phyloP scores from a whole-genome alignment of 1,140 invertebrate genomes.

The Triops longicaudatus region DNA sequence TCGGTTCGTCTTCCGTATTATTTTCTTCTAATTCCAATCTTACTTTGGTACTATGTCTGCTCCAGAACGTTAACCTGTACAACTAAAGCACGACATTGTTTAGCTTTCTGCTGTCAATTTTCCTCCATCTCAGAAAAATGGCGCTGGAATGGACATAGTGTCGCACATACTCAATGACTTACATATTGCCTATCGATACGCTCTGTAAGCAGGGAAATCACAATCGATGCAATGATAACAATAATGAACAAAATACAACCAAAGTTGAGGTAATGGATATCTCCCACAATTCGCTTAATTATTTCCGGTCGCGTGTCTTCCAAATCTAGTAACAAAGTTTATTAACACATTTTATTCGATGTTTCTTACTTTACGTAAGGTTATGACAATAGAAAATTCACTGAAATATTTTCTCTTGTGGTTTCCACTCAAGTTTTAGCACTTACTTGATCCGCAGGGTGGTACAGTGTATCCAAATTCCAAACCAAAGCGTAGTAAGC shows the following conservation, averaged over 20 bases:
- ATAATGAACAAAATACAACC: conserved; percentile 41
- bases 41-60: not conserved
- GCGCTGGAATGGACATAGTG: too few relatives aligned
- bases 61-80: not conserved
- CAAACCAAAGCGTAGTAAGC: conserved; percentile 40
- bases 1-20: not conserved
- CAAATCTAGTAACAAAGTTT: not conserved
- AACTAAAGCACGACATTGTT: not conserved
- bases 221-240: conserved; percentile 38
- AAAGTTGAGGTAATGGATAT: conserved; percentile 48
- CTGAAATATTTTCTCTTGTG: not conserved
- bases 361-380: not conserved
- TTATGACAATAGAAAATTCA: not conserved
- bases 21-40: not conserved
- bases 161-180: too few relatives aligned
- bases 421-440: not conserved
- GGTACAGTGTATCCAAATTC: conserved; percentile 39
- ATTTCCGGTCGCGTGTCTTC: conserved; percentile 37
- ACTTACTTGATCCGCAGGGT: conserved; percentile 38
- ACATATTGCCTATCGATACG: conserved; percentile 38
- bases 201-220: conserved; percentile 41
- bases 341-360: not conserved
- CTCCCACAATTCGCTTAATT: conserved; percentile 37
- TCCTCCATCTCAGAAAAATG: too few relatives aligned
- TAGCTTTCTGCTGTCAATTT: not conserved